Evolutionary conservation across 53 echinoderm and acorn worm genomes (phyloP), one percentile per base, ranked within the genome.

Genomic region (Luidia sarsii): DNA sequence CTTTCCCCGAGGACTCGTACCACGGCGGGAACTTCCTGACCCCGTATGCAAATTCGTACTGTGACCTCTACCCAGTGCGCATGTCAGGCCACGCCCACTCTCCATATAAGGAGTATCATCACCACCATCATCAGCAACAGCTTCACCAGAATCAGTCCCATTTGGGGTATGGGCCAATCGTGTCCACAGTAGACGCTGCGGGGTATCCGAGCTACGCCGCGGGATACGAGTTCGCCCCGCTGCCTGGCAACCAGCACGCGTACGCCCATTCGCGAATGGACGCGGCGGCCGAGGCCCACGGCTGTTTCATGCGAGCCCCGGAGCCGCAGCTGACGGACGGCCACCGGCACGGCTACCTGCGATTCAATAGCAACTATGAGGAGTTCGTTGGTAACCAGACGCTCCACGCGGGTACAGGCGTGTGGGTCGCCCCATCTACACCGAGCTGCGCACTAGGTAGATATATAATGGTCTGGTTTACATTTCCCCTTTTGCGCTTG

Each of bases 61-160:
- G 63, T 63, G 63, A 63, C 63, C n/a, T 33, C 18, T 63, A 70
- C 31, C 51, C 70, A 1, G 49, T 70, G 29, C 70, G 30, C 50
- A 31, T 1, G 16, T 33, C 70, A 32, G 30, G 16, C 32, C 70
- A 49, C 9, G 31, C 33, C 31, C 49, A 70, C 50, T 50, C 35
- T 31, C 31, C 70, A 0, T 70, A 70, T 50, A 29, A 5, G 3
- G 24, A 24, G 24, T 27, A 24, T 16, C 70, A 70, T 32, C 48
- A 70, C 19, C 25, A 18, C 31, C 67, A 67, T 27, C 67, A 38
- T 10, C 67, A 67, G 45, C 45, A 45, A 24, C 67, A 43, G 9
- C 5, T n/a, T 27, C n/a, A 15, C 28, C 67, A 67, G 13, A 39
- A 32, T 10, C 70, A 70, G 31, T 19, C 41, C 50, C 70, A 39